Conservation (phyloP, 1,140 invertebrate species). For the Aphis craccivora region DNA sequence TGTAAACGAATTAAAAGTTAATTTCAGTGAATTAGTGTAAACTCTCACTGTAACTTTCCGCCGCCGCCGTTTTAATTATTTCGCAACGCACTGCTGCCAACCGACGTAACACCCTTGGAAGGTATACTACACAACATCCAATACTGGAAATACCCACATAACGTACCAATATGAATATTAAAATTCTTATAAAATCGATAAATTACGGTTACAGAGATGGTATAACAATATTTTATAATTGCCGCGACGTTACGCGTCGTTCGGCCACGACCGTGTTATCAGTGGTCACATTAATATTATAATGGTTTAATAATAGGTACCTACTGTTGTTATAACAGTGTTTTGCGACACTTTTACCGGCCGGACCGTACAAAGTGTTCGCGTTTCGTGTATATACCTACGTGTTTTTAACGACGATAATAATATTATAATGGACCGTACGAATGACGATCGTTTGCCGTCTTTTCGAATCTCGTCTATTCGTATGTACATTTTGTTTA, state of each 20-base stretch:
- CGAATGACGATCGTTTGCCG: not conserved
- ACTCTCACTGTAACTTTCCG: too few species aligned
- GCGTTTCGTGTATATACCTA: not conserved
- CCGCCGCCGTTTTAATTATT: not conserved
- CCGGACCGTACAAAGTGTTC: not conserved
- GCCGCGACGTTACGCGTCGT: too few species aligned
- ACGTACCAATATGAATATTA: not conserved
- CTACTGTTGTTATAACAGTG: too few species aligned
- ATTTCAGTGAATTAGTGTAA: not conserved
- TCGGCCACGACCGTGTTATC: not conserved
- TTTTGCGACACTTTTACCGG: too few species aligned
- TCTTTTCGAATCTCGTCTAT: not conserved
- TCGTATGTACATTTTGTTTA: not conserved
- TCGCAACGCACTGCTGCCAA: not conserved
- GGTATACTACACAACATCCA: not conserved
- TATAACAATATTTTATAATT: not conserved
- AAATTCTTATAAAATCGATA: not conserved
- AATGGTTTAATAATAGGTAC: too few species aligned
- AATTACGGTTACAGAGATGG: not conserved
- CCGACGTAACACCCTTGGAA: not conserved
- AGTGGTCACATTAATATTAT: too few species aligned
- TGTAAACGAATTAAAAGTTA: not conserved
- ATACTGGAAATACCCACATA: not conserved
- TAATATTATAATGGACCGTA: not conserved
- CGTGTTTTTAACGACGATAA: not conserved